Conservation (phyloP, 2,888 invertebrate genomes). For the Monochamus alternatus region DNA sequence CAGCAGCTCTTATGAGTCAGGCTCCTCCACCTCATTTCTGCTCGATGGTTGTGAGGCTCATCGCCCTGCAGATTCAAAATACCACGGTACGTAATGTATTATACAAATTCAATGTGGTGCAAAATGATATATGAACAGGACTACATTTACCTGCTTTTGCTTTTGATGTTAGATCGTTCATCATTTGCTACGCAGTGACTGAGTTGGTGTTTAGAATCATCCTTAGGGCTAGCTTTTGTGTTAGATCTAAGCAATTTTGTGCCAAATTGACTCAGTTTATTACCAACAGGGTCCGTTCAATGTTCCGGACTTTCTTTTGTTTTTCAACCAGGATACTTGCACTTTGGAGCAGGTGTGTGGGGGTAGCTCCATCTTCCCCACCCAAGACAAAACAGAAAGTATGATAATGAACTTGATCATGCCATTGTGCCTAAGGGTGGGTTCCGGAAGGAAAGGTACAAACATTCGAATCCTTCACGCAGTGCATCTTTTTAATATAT, state of each 20-base stretch:
- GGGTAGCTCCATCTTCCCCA: constrained; percentile 89
- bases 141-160: constrained; percentile 20
- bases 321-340: constrained; percentile 80
- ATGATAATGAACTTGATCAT: constrained; percentile 96
- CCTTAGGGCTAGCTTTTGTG: background rate
- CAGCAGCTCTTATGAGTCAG: constrained; percentile 90
- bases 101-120: constrained; percentile 12
- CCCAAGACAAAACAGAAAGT: constrained; percentile 94
- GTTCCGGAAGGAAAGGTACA: constrained; percentile 93
- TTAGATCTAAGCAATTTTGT: constrained; percentile 55
- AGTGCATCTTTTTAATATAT: too few relatives aligned
- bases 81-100: constrained; percentile 81
- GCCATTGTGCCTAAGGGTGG: constrained; percentile 95
- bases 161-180: constrained; percentile 12
- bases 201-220: background rate
- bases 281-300: constrained; percentile 40
- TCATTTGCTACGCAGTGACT: background rate
- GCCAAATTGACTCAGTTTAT: constrained; percentile 18
- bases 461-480: background rate
- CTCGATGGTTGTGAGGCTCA: constrained; percentile 94
- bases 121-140: constrained; percentile 1
- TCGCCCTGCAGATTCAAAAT: constrained; percentile 95
- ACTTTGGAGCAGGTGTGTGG: constrained; percentile 96
- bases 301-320: constrained; percentile 42
- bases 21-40: constrained; percentile 96